phyloP scores from a whole-genome alignment of 2,888 invertebrate genomes.

The Pachymerium ferrugineum region DNA sequence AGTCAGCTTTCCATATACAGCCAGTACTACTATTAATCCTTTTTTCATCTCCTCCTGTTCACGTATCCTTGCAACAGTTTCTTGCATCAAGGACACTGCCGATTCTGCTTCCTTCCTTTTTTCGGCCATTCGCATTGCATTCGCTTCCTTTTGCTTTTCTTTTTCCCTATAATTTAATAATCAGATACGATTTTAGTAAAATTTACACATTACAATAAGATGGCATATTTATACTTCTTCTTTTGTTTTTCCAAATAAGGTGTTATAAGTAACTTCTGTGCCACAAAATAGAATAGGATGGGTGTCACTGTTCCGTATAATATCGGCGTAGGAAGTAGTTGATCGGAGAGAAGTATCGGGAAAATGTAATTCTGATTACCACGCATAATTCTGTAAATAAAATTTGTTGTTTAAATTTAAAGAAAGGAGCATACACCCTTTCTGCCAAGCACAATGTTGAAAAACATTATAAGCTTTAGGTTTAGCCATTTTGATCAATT shows the following conservation, averaged over 20 bases:
- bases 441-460: no score
- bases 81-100: conserved; percentile 84
- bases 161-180: conserved; percentile 55
- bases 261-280: conserved; percentile 47
- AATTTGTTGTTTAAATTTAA: no score
- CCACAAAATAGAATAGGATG: conserved; percentile 53
- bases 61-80: conserved; percentile 75
- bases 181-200: background rate
- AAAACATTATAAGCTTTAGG: no score
- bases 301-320: conserved; percentile 92
- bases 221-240: conserved; percentile 50
- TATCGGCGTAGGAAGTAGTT: conserved; percentile 78
- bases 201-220: background rate
- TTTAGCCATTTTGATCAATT: no score
- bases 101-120: conserved; percentile 77
- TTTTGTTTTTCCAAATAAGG: conserved; percentile 66
- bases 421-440: no score
- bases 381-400: conserved; percentile 63
- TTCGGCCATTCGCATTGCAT: conserved; percentile 68
- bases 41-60: conserved; percentile 72
- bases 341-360: conserved; percentile 85
- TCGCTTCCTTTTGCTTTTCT: conserved; percentile 74
- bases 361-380: conserved; percentile 82
- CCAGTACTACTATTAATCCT: conserved; percentile 79
- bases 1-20: conserved; percentile 54